Evolutionary conservation across 2,113 vertebrate species (phyloP).

Genomic region (Rhinopomastus cyanomelas): DNA sequence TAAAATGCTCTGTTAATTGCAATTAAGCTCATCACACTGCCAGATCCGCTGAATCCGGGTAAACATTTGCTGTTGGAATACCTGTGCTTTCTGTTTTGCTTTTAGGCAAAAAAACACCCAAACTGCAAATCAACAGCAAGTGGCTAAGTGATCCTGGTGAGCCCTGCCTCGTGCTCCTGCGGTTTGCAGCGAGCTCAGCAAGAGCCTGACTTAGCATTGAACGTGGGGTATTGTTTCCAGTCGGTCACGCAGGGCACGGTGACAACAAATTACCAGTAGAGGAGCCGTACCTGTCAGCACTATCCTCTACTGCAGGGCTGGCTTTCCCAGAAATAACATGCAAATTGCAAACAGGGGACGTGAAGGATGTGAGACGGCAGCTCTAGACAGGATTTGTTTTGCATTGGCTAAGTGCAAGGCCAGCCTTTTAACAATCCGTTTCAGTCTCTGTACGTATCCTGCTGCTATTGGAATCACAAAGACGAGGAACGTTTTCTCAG

Average conservation of each 20-base stretch:
- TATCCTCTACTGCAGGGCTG: neutral
- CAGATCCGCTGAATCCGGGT: neutral
- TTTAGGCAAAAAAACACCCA: neutral
- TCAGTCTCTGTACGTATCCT: neutral
- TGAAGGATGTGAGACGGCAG: neutral
- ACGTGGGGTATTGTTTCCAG: slow-evolving; percentile 23
- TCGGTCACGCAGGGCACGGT: slow-evolving; percentile 20
- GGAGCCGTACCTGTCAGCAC: neutral
- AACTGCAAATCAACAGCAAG: neutral
- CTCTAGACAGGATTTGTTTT: neutral
- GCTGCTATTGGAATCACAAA: neutral
- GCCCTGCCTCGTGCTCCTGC: neutral
- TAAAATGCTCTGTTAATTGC: slow-evolving; percentile 33
- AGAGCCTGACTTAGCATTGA: slow-evolving; percentile 7
- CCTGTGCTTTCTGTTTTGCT: neutral
- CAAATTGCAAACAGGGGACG: neutral
- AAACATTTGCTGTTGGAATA: neutral
- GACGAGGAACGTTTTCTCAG: slow-evolving; percentile 1
- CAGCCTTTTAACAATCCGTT: neutral
- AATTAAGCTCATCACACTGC: neutral
- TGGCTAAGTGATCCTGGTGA: neutral
- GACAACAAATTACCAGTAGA: slow-evolving; percentile 21
- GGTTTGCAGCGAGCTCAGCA: slow-evolving; percentile 18
- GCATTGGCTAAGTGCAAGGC: neutral
- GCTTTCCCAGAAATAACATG: neutral